Evolutionary conservation across 2,888 invertebrate genomes (phyloP), one percentile per base, ranked within the genome.

Genomic region (Nebria salina): DNA sequence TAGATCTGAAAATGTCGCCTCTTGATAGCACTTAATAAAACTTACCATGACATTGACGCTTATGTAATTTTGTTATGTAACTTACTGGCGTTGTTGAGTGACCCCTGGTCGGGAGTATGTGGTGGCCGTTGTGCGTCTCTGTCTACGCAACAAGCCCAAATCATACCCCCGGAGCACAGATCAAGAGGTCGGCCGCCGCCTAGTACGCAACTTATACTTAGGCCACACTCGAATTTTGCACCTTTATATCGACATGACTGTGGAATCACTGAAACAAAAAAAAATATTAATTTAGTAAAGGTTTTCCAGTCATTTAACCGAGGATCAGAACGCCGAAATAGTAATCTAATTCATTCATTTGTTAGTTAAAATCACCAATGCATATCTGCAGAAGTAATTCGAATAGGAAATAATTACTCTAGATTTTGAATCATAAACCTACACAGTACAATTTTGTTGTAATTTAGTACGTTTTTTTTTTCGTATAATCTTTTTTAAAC

Each of bases 71-170:
- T 73, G 72, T 68, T 5, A 15, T 11, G 65, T 82, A 65, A 94
- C 96, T 96, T 91, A 97, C 97, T 96, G 87, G 96, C 96, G 87
- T 96, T 96, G 87, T 95, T 95, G 1, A 96, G 91, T 20, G 94
- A 91, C 26, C 93, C 93, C 15, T 91, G 89, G 85, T 93, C 90
- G 34, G 90, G 88, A 82, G 86, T 85, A 73, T 85, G 84, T n/a
- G 83, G 82, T 72, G 82, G 72, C 11, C 85, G 70, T 2, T 85
- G 84, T 64, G 85, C 83, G 87, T 95, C 94, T 83, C 93, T 91
- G 87, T 96, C 96, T 9, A 97, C 95, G 87, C 97, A 97, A 88
- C 97, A 97, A 5, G 96, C 95, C 97, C 97, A 97, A 85, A 97
- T 96, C 93, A 97, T 94, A 77, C 97, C 97, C 26, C 97, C 97